Evolutionary conservation across 92 coral and sea anemone genomes (phyloP), one percentile per base, ranked within the genome.

Genomic region (Pocillopora grandis): DNA sequence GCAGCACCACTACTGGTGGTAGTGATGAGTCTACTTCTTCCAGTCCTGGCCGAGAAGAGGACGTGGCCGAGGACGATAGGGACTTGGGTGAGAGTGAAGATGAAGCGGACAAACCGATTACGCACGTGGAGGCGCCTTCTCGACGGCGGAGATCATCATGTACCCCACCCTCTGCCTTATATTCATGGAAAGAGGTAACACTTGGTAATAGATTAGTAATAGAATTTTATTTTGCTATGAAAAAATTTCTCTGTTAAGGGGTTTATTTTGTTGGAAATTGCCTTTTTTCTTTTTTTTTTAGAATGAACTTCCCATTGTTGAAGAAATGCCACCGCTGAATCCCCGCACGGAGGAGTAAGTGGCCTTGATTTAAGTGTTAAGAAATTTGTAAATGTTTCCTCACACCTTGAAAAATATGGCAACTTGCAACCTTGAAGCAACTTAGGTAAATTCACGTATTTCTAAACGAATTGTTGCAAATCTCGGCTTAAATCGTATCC

Each of bases 1-100:
- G 97, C n/a, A 95, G 99, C 75, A 93, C 98, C 33, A 89, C 88
- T 17, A 94, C 99, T 31, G 96, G 97, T 12, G 98, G 99, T 58
- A 93, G 94, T 68, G 98, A 95, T 83, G 99, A 97, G 84, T 95
- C 98, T 56, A 88, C 96, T 61, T 62, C 97, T 63, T 95, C 99
- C 36, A 94, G 97, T 33, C 98, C 94, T 64, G 93, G 89, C 60
- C 94, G 79, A 58, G 94, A 86, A 52, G 96, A 88, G 60, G 92
- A 92, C 65, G 94, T 91, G 57, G 98, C 91, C 68, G 98, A 92
- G 55, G 94, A 91, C 62, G 98, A 94, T 75, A 33, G 89, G 75
- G 75, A 70, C 75, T 15, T 70, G 75, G 75, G 55, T 70, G 75
- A 70, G 42, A 70, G 75, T 17, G 75, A 70, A 52, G 75, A 93